Percentiles rank a stretch among this genome's conserved stretches.
Conservation (phyloP, 2,113 vertebrate genomes). For the Fregetta grallaria region DNA sequence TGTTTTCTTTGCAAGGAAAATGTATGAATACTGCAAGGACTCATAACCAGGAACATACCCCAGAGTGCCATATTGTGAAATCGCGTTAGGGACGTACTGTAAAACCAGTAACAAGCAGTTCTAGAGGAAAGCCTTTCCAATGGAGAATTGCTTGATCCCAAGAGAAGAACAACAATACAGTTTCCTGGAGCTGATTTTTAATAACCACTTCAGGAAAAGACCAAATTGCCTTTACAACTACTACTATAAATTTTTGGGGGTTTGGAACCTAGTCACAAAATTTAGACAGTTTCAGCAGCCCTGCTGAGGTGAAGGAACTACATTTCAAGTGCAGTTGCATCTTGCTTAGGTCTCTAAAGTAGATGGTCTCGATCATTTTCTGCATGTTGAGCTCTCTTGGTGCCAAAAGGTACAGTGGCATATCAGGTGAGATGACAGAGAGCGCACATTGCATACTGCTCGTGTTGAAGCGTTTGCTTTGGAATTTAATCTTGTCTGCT, state of each 20-base stretch:
- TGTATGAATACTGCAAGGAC: neutral
- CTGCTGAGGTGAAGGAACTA: neutral
- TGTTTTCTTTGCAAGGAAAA: neutral
- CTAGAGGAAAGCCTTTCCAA: neutral
- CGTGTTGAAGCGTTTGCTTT: neutral
- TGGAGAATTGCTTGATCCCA: neutral
- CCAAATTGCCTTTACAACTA: neutral
- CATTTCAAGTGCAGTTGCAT: fast-evolving
- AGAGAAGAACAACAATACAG: neutral
- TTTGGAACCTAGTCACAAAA: neutral
- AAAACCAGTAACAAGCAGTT: neutral
- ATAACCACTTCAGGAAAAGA: neutral
- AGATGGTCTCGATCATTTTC: neutral
- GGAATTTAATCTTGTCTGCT: neutral
- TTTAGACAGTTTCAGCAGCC: neutral
- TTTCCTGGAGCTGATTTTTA: conserved; percentile 12
- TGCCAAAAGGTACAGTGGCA: neutral
- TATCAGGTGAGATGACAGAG: neutral
- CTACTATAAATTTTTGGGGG: neutral
- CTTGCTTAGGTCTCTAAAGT: neutral
- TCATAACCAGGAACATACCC: neutral
- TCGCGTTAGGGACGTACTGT: neutral
- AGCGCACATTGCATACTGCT: neutral
- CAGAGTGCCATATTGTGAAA: neutral
- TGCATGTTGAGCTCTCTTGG: neutral